These are phyloP conservation scores for Drosophila tripunctata DNA, from an alignment of 2,888 invertebrate genomes.

Conservation along the genomic window DNA sequence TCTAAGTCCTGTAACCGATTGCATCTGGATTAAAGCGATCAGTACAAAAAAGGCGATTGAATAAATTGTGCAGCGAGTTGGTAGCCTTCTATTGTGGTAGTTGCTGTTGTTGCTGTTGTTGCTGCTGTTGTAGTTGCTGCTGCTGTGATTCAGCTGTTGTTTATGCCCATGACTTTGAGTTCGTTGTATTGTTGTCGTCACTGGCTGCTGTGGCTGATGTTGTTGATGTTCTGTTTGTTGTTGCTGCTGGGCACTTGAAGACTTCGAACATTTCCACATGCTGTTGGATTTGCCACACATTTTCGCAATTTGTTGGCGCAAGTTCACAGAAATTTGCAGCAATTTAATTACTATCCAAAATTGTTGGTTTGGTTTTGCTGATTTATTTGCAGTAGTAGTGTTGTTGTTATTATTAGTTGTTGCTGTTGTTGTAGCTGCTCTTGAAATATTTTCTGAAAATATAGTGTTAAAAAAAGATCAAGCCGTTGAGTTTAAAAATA, in stretches of 20 bases:
- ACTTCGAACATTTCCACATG: conserved; percentile 61
- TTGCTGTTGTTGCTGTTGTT: conserved; percentile 4
- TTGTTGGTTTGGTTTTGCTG: conserved; percentile 4
- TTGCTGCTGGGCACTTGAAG: conserved; percentile 42
- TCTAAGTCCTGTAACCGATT: conserved; percentile 32
- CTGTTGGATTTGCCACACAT: conserved; percentile 74
- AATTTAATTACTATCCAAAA: conserved; percentile 39
- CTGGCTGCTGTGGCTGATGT: conserved; percentile 20
- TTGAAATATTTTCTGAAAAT: conserved; percentile 70
- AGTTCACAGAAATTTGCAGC: conserved; percentile 68
- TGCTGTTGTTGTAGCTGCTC: conserved; percentile 30
- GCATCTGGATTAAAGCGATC: conserved; percentile 46
- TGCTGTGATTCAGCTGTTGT: conserved; percentile 10
- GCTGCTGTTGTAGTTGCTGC: conserved; percentile 1
- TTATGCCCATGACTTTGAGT: conserved; percentile 40
- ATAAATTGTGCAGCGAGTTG: conserved; percentile 21
- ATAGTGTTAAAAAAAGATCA: conserved; percentile 61
- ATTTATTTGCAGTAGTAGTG: conserved; percentile 24
- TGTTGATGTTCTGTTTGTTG: conserved; percentile 23
- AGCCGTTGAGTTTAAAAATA: conserved; percentile 74
- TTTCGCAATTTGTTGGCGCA: conserved; percentile 58
- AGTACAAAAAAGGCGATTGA: conserved; percentile 25
- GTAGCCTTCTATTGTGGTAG: conserved; percentile 13
- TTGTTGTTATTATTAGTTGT: conserved; percentile 19
- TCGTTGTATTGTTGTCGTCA: conserved; percentile 23